Percentiles rank a stretch among this genome's conserved stretches.
phyloP scores from a whole-genome alignment of 2,888 invertebrate species.

The Sinelater perroti region DNA sequence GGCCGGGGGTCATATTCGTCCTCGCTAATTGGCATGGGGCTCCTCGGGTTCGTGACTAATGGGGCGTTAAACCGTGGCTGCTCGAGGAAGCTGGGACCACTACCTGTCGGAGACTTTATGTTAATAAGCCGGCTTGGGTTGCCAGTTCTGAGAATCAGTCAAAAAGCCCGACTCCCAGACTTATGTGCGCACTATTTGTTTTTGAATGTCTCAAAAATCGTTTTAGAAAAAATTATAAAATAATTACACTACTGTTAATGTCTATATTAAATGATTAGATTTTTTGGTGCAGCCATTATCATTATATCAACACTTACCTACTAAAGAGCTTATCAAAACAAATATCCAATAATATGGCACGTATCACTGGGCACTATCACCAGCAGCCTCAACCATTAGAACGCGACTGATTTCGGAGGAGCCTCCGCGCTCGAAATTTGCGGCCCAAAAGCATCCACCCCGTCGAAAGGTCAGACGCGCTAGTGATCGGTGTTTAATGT shows the following conservation, averaged over 20 bases:
- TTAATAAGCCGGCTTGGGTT: slow-evolving; percentile 22
- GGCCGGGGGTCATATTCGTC: slow-evolving; percentile 65
- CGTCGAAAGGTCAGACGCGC: slow-evolving; percentile 41
- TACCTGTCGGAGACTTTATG: slow-evolving; percentile 38
- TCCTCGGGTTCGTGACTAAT: slow-evolving; percentile 47
- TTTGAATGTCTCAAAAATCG: too few relatives aligned
- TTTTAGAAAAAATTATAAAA: too few relatives aligned
- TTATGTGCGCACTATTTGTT: too few relatives aligned
- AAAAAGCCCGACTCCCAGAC: slow-evolving; percentile 21
- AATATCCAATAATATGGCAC: too few relatives aligned
- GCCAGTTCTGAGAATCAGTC: slow-evolving; percentile 23
- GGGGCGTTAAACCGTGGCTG: slow-evolving; percentile 15
- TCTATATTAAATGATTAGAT: too few relatives aligned
- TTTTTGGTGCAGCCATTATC: too few relatives aligned
- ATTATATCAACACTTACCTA: too few relatives aligned
- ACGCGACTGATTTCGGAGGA: background rate
- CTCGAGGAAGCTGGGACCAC: slow-evolving; percentile 19
- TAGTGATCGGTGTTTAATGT: slow-evolving; percentile 40
- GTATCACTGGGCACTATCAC: too few relatives aligned
- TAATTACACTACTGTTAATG: too few relatives aligned
- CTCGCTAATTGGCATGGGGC: slow-evolving; percentile 70
- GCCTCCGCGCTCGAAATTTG: slow-evolving; percentile 13
- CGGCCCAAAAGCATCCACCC: slow-evolving; percentile 38
- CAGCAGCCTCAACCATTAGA: too few relatives aligned
- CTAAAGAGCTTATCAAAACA: too few relatives aligned